Base-by-base conservation (phyloP, 2,113 vertebrate species). In the Mellivora capensis region DNA sequence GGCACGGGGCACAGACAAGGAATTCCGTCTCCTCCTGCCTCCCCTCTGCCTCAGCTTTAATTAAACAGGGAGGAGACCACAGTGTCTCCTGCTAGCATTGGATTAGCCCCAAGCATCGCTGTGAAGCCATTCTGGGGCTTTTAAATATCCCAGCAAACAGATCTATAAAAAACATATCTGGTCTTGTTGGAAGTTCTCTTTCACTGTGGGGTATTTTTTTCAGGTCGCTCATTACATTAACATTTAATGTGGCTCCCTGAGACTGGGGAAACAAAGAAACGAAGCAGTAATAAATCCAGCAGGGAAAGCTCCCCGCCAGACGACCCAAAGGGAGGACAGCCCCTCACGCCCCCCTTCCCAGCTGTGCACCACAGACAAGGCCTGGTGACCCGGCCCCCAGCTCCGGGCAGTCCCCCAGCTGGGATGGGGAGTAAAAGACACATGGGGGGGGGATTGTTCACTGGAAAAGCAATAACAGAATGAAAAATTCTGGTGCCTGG, bases 141-240 rank as follows among this genome's bases (percentile, higher is more conserved):
- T 97, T 98, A 94, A 96, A 96, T 96, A 25, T 29, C 72, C 39
- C 80, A 92, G 67, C 71, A 90, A 83, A 88, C 79, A 96, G 94
- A 89, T 84, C 91, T 96, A 44, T 90, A 3, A 89, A 96, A 97
- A 96, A 94, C 95, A 1, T 97, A 97, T 93, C 98, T 96, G 94
- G 97, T 98, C 98, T 98, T 98, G 97, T 97, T 96, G 94, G 96
- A 93, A 95, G 95, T 91, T 67, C 95, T 94, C 94, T 97, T 97
- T 97, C 89, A 95, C 84, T 87, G 80, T 8, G 47, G 94, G 87
- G 87, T 88, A 85, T 95, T 88, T 97, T 74, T 86, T 86, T 98
- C 91, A 98, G 98, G 94, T 84, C 67, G 94, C 93, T 96, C 97
- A 92, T 97, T 91, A 97, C 97, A 97, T 96, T 95, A 91, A 67